Percentiles rank a stretch among this genome's conserved stretches.
Conservation (phyloP, 2,888 invertebrate genomes). For the Chironomus riparius region DNA sequence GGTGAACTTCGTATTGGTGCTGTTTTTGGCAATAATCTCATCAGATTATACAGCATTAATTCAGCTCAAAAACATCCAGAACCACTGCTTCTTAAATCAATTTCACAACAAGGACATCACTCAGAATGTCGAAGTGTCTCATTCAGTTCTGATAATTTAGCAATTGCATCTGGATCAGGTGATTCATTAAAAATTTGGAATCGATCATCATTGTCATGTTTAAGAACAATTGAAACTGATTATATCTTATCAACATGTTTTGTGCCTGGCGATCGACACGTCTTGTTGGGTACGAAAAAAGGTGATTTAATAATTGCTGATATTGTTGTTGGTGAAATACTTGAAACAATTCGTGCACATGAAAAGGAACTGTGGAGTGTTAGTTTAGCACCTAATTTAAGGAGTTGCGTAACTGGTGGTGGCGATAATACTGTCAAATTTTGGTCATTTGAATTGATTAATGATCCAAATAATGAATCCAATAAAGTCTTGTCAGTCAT, state of each 20-base stretch:
- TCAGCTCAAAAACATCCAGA: conserved; percentile 48
- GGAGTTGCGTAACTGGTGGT: conserved; percentile 76
- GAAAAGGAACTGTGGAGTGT: conserved; percentile 69
- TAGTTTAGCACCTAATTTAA: conserved; percentile 69
- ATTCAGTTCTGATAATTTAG: conserved; percentile 85
- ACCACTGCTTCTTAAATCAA: conserved; percentile 51
- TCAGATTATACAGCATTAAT: conserved; percentile 56
- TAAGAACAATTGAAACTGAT: conserved; percentile 57
- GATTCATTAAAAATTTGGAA: conserved; percentile 94
- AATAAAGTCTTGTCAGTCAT: conserved; percentile 65
- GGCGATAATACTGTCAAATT: conserved; percentile 85
- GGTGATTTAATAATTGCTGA: conserved; percentile 78
- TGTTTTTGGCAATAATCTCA: conserved; percentile 61
- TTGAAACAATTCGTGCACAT: conserved; percentile 80
- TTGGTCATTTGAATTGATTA: conserved; percentile 85
- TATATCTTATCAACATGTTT: conserved; percentile 68
- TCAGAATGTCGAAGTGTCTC: conserved; percentile 78
- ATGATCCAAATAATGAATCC: conserved; percentile 54
- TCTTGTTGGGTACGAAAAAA: conserved; percentile 76
- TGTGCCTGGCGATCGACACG: conserved; percentile 83
- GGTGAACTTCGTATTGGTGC: conserved; percentile 60
- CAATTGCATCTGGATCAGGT: conserved; percentile 75
- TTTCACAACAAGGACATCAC: conserved; percentile 74
- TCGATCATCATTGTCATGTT: conserved; percentile 55
- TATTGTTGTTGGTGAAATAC: conserved; percentile 66